Evolutionary conservation across 2,888 invertebrate species (phyloP).

Genomic region (Drosophila setosimentum): DNA sequence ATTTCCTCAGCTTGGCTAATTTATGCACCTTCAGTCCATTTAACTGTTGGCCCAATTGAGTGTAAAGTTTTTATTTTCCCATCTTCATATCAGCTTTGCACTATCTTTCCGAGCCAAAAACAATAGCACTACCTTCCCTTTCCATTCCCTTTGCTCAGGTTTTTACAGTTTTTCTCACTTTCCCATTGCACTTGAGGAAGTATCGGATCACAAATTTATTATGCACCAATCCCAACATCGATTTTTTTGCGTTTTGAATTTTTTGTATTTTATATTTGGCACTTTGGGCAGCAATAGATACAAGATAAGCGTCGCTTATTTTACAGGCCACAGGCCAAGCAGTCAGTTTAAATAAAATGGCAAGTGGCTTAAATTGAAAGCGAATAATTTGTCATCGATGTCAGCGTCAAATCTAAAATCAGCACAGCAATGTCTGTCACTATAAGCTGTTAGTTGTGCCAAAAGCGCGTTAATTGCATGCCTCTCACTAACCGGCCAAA

Average conservation of each 20-base stretch:
- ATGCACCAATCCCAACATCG: conserved; percentile 4
- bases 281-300: conserved; percentile 22
- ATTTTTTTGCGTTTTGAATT: neutral
- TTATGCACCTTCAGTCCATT: conserved; percentile 31
- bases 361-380: conserved; percentile 42
- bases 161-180: conserved; percentile 55
- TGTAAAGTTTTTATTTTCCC: conserved; percentile 45
- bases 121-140: conserved; percentile 36
- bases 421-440: conserved; percentile 46
- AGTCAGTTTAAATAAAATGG: conserved; percentile 16
- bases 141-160: conserved; percentile 21
- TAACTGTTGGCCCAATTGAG: conserved; percentile 50
- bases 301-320: conserved; percentile 12
- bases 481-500: conserved; percentile 60
- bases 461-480: conserved; percentile 62
- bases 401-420: conserved; percentile 49
- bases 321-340: conserved; percentile 7
- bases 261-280: conserved; percentile 6
- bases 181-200: conserved; percentile 66
- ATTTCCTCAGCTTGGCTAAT: conserved; percentile 39
- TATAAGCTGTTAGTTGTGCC: conserved; percentile 26
- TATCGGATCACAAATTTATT: conserved; percentile 42
- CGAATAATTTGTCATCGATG: conserved; percentile 47
- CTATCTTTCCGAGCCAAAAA: conserved; percentile 36
- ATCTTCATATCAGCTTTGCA: conserved; percentile 24